These are phyloP conservation scores for Danio kyathit DNA, from an alignment of 2,797 vertebrate species.

Conservation along the genomic window DNA sequence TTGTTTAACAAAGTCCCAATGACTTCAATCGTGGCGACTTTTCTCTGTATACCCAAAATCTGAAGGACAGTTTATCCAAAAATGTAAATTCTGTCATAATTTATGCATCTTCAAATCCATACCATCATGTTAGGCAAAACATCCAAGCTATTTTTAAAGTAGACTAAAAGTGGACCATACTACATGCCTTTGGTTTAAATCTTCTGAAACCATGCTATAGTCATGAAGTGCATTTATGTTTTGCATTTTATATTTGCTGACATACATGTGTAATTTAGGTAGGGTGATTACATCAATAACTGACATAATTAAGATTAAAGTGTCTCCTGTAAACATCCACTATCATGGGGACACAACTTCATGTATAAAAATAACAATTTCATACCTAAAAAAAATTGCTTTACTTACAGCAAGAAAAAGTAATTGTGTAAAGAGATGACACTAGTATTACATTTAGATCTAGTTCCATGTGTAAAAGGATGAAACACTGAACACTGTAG, in stretches of 20 bases:
- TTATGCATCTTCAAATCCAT: background rate
- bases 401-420: background rate
- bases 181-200: background rate
- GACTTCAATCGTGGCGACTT: constrained; percentile 14
- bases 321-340: background rate
- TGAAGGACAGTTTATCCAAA: background rate
- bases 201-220: background rate
- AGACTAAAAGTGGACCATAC: background rate
- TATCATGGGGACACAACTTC: background rate
- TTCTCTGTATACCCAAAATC: constrained; percentile 30
- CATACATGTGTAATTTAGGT: background rate
- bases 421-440: background rate
- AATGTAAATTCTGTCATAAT: background rate
- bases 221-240: background rate
- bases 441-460: background rate
- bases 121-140: constrained; percentile 1
- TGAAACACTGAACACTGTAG: background rate
- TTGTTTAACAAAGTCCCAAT: constrained; percentile 1
- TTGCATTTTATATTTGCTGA: background rate
- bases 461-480: background rate
- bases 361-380: background rate
- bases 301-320: background rate
- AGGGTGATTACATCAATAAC: background rate
- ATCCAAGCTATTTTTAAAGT: background rate
- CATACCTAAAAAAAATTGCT: too few relatives aligned